Evolutionary conservation across 2,797 vertebrate genomes (phyloP), one percentile per base, ranked within the genome.

Genomic region (Gallinago nigripennis): DNA sequence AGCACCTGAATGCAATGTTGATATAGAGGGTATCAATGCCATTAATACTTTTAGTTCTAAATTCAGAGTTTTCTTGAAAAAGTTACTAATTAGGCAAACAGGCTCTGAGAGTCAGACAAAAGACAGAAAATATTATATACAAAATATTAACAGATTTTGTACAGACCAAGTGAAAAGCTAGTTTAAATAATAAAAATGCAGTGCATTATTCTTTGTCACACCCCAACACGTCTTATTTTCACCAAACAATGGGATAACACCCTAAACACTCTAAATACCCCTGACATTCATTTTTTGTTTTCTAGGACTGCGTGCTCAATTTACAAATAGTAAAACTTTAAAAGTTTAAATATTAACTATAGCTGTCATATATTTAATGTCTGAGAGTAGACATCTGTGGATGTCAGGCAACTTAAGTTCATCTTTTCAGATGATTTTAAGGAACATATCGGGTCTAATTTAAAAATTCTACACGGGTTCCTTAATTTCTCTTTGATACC

Each of bases 401-500:
- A 73, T 72, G 43, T 72, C 54, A 63, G 28, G 30, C 9, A 86
- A 78, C 21, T 54, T 65, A 66, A 78, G 8, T 41, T 64, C 3
- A 54, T 58, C 27, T 82, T 92, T 81, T 73, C 31, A 63, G 39
- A 57, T 77, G 28, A 66, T 82, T 78, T 93, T 50, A 77, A 79
- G 71, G 51, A 93, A 58, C 58, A 43, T 21, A 17, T 48, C 60
- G 4, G 41, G 77, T 88, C 73, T 94, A 95, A 95, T 96, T 91
- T 76, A 87, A 61, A 94, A 92, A 95, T 58, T 90, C 56, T 94
- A 58, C 11, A 83, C 12, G 83, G 48, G 48, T 93, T 93, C 60
- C n/a, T 86, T 95, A 81, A 84, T 86, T 92, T 92, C 33, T 84
- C 73, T 96, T 96, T 96, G 66, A 91, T 72, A 73, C 48, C 84